Conservation (phyloP, 2,797 vertebrate species). For the Austrolebias charrua region DNA sequence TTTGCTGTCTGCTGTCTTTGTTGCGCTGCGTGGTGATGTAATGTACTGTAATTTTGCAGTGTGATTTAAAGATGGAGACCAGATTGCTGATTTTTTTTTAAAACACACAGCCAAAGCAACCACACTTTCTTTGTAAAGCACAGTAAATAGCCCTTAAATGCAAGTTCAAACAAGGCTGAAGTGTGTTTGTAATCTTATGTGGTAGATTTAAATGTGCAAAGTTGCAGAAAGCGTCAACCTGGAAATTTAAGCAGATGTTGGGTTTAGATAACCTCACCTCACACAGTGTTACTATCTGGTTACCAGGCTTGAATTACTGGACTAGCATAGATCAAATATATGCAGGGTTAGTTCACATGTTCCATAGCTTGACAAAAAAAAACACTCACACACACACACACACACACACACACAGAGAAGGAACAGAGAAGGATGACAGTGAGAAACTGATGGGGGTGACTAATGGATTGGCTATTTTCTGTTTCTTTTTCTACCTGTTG, state of each 20-base stretch:
- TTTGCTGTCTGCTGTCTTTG: conserved; percentile 53
- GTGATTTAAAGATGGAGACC: conserved; percentile 57
- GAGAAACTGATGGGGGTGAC: conserved; percentile 54
- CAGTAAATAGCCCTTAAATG: conserved; percentile 9
- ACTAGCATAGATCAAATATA: conserved; percentile 41
- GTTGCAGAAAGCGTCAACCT: conserved; percentile 18
- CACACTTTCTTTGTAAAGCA: conserved; percentile 20
- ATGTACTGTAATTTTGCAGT: conserved; percentile 65
- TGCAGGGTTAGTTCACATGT: conserved; percentile 47
- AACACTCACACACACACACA: too few species aligned
- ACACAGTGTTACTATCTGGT: conserved; percentile 63
- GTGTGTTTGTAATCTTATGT: not conserved
- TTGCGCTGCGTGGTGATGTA: conserved; percentile 69
- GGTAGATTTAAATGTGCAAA: not conserved
- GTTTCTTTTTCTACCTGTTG: conserved; percentile 49
- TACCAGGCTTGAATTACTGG: conserved; percentile 63
- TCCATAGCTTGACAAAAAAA: conserved; percentile 26
- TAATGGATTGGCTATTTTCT: conserved; percentile 56
- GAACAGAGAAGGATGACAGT: conserved; percentile 8
- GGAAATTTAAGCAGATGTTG: conserved; percentile 58
- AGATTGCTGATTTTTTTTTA: conserved; percentile 28
- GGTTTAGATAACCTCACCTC: conserved; percentile 30
- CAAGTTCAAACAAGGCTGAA: conserved; percentile 18
- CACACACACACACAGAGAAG: too few species aligned
- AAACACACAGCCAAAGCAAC: conserved; percentile 17